Conservation (phyloP, 1,140 invertebrate species). For the Trachymyrmex septentrionalis region DNA sequence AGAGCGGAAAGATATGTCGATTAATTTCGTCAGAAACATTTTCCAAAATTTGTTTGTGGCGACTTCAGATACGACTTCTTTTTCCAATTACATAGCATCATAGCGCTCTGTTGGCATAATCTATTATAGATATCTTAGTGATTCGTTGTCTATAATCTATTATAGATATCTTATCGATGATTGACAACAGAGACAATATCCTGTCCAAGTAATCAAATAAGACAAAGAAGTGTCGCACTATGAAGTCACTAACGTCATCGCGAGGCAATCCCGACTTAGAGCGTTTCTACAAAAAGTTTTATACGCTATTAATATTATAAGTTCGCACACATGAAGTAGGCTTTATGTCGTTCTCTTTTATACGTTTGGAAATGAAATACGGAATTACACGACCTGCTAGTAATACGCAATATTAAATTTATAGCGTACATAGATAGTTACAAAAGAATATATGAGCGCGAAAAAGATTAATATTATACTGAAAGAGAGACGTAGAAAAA, state of each 20-base stretch:
- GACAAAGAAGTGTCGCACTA: neutral
- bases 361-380: neutral
- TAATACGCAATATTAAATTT: neutral
- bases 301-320: neutral
- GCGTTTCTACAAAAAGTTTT: neutral
- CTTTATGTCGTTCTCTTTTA: neutral
- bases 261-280: neutral
- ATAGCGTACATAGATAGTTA: neutral
- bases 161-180: slow-evolving; percentile 26
- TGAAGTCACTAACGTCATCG: neutral
- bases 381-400: neutral
- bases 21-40: too few relatives aligned
- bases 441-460: neutral
- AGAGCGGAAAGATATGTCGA: too few relatives aligned
- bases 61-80: neutral
- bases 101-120: neutral
- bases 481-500: neutral
- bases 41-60: too few relatives aligned
- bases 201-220: neutral
- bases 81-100: neutral
- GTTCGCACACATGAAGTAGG: neutral
- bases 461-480: neutral
- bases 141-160: neutral
- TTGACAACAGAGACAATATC: neutral
- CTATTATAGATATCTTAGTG: slow-evolving; percentile 21